Evolutionary conservation across 2,113 vertebrate species (phyloP).

Genomic region (Macrotis lagotis): DNA sequence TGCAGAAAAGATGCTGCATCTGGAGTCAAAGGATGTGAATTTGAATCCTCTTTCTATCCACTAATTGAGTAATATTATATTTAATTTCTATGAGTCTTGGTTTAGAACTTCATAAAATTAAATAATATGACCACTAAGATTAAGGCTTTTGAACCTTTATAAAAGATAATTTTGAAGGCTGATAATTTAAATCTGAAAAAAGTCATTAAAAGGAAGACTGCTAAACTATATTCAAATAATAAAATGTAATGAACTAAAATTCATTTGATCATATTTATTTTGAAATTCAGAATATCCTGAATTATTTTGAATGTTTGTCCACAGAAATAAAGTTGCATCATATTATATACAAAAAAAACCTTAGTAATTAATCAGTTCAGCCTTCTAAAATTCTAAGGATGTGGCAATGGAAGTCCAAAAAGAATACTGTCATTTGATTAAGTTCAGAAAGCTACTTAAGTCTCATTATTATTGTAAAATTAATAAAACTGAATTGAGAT

Average conservation of each 20-base stretch:
- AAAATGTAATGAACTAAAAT: rapidly evolving
- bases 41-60: not conserved
- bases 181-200: not conserved
- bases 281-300: not conserved
- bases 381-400: not conserved
- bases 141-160: not conserved
- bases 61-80: not conserved
- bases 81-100: not conserved
- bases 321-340: not conserved
- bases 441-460: not conserved
- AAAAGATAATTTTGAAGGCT: not conserved
- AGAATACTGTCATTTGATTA: not conserved
- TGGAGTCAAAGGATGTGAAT: not conserved
- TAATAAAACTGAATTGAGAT: not conserved
- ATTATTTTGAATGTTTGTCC: not conserved
- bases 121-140: not conserved
- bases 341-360: not conserved
- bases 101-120: not conserved
- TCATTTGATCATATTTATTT: not conserved
- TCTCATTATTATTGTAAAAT: not conserved
- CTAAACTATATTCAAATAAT: not conserved
- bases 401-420: not conserved
- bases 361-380: not conserved
- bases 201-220: not conserved
- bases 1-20: not conserved